A percentile compares a stretch with the other conserved stretches of the same genome.
Evolutionary conservation across 2,113 vertebrate genomes (phyloP).

Genomic region (Trogon surrucura): DNA sequence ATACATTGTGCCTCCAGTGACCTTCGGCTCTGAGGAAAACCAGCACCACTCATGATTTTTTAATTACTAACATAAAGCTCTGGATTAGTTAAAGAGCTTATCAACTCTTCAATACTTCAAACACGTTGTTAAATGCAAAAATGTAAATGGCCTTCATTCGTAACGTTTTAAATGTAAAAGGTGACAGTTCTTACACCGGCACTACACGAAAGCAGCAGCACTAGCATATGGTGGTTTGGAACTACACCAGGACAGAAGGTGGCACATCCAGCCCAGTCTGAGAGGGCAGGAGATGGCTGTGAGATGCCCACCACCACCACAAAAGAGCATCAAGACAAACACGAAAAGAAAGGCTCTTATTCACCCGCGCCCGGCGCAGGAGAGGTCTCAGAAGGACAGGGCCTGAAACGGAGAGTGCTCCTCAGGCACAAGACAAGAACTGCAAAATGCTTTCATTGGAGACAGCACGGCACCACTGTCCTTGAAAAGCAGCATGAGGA

Average conservation of each 20-base stretch:
- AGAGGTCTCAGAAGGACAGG: neutral
- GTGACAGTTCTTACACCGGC: neutral
- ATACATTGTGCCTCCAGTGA: neutral
- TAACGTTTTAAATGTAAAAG: neutral
- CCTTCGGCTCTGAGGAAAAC: neutral
- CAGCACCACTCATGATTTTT: neutral
- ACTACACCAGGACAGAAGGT: neutral
- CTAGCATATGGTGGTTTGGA: neutral
- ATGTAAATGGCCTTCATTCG: neutral
- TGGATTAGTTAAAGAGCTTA: neutral
- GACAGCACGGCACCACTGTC: neutral
- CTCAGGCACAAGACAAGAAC: rapidly evolving
- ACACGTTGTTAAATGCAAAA: neutral
- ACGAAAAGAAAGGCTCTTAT: neutral
- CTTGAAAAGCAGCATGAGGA: neutral
- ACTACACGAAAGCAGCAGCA: neutral
- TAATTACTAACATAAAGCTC: conserved; percentile 24
- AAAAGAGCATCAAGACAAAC: neutral
- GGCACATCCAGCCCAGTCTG: neutral
- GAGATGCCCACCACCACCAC: neutral
- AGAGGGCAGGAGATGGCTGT: neutral
- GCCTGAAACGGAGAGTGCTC: neutral
- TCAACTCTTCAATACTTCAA: neutral
- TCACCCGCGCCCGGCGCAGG: rapidly evolving
- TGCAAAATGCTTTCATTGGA: neutral